These are phyloP conservation scores for Netelia virgata DNA, from an alignment of 2,888 invertebrate genomes.

Conservation along the genomic window DNA sequence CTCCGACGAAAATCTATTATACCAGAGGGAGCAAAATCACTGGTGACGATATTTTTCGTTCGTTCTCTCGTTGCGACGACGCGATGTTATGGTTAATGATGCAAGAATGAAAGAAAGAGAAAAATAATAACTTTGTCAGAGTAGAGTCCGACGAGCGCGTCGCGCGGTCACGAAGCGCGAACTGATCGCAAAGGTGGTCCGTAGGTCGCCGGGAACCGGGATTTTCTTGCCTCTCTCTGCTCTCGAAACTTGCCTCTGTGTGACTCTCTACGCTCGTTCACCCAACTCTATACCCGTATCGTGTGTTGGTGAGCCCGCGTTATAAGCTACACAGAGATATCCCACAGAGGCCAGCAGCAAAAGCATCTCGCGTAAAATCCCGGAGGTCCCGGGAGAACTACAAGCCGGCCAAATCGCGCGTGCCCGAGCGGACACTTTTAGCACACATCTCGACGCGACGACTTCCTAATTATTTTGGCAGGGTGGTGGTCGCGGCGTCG, in stretches of 20 bases:
- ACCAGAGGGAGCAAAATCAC: background rate
- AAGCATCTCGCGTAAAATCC: slow-evolving; percentile 84
- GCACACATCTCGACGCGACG: slow-evolving; percentile 87
- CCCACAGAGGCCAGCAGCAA: slow-evolving; percentile 25
- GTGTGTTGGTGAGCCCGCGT: background rate
- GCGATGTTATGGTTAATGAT: background rate
- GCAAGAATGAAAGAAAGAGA: background rate
- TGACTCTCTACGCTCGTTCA: background rate
- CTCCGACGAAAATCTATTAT: background rate
- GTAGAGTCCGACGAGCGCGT: slow-evolving; percentile 37
- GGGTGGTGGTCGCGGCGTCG: slow-evolving; percentile 83
- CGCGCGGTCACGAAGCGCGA: slow-evolving; percentile 49
- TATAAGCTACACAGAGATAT: background rate
- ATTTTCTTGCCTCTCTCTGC: slow-evolving; percentile 39
- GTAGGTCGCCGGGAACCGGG: slow-evolving; percentile 65
- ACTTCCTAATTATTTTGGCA: slow-evolving; percentile 93
- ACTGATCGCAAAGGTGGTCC: slow-evolving; percentile 66
- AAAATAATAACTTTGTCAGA: background rate
- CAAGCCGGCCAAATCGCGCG: slow-evolving; percentile 84
- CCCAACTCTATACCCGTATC: background rate
- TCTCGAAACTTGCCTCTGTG: slow-evolving; percentile 10
- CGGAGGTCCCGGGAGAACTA: slow-evolving; percentile 82
- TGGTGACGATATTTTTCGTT: background rate
- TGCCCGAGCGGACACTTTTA: slow-evolving; percentile 88
- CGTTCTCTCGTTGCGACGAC: background rate